phyloP scores from a whole-genome alignment of 2,113 vertebrate species.

The Phaethon lepturus region DNA sequence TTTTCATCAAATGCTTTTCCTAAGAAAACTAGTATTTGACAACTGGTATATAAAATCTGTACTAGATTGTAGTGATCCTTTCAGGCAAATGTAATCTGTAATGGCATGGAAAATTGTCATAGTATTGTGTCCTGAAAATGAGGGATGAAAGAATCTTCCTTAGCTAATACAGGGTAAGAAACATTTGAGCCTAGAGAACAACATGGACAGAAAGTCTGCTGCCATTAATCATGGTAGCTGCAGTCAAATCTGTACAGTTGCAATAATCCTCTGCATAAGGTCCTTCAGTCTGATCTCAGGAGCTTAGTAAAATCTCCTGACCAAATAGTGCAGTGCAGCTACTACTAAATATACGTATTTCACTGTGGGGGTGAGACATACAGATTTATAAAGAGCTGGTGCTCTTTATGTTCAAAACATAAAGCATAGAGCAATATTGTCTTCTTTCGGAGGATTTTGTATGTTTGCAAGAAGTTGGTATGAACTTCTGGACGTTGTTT shows the following conservation, averaged over 20 bases:
- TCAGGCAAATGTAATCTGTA: conserved; percentile 10
- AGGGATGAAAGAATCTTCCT: neutral
- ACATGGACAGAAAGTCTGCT: neutral
- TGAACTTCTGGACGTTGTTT: neutral
- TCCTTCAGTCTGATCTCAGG: conserved; percentile 9
- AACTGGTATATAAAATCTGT: neutral
- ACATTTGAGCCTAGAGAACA: conserved; percentile 11
- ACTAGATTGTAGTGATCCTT: neutral
- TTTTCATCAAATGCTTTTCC: neutral
- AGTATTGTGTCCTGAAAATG: neutral
- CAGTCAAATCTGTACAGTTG: neutral
- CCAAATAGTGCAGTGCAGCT: neutral
- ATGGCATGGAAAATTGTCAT: neutral
- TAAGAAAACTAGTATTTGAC: conserved; percentile 10
- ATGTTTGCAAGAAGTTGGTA: neutral
- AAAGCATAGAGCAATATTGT: neutral
- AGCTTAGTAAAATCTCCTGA: conserved; percentile 43
- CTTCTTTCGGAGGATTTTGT: neutral
- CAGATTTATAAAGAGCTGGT: neutral
- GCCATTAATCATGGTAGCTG: conserved; percentile 3
- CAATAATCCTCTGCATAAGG: neutral
- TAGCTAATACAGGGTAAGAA: neutral
- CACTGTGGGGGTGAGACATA: neutral
- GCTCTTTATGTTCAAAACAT: neutral
- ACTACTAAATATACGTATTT: neutral